Conservation (phyloP, 2,888 invertebrate genomes). For the Caenorhabditis plicata region DNA sequence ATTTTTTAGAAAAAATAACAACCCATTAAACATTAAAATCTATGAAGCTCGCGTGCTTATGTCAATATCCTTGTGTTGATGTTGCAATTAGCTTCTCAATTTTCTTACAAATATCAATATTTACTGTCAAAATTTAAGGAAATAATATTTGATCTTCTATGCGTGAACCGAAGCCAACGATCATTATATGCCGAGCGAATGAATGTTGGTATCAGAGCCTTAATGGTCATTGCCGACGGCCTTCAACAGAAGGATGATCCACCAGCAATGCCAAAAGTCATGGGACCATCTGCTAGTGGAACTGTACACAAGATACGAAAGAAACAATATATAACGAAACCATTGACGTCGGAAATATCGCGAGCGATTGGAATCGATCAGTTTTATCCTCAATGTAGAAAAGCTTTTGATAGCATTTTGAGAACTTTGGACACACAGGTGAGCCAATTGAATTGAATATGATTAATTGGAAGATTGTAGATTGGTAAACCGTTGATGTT, state of each 20-base stretch:
- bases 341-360: slow-evolving; percentile 93
- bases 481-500: slow-evolving; percentile 95
- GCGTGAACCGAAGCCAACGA: slow-evolving; percentile 77
- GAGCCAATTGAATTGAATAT: too few species aligned
- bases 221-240: slow-evolving; percentile 95
- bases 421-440: slow-evolving; percentile 91
- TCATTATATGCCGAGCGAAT: slow-evolving; percentile 74
- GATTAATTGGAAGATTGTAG: too few species aligned
- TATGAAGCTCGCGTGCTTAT: too few species aligned
- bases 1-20: too few species aligned
- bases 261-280: slow-evolving; percentile 95
- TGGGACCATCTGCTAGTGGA: slow-evolving; percentile 67
- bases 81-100: neutral
- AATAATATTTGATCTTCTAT: slow-evolving; percentile 94
- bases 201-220: slow-evolving; percentile 96
- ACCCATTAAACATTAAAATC: too few species aligned
- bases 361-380: slow-evolving; percentile 89
- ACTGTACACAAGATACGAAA: slow-evolving; percentile 61
- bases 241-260: slow-evolving; percentile 98
- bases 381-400: slow-evolving; percentile 90
- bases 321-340: slow-evolving; percentile 68
- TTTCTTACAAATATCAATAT: too few species aligned
- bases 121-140: slow-evolving; percentile 77
- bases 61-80: too few species aligned
- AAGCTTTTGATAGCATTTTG: slow-evolving; percentile 92